Evolutionary conservation across 2,113 vertebrate species (phyloP), one percentile per base, ranked within the genome.

Genomic region (Circaetus gallicus): DNA sequence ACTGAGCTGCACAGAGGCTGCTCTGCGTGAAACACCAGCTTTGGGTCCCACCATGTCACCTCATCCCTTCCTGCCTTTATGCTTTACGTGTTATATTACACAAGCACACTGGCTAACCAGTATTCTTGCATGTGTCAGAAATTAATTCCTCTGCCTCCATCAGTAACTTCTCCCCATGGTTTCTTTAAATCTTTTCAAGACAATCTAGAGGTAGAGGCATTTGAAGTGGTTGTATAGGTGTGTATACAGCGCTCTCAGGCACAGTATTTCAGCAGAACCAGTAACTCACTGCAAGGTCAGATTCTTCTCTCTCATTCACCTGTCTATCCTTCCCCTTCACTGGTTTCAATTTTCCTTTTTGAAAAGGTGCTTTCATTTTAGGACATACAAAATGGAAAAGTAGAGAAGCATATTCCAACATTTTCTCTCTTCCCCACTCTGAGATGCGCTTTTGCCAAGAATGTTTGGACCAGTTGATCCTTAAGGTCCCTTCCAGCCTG

Each of bases 21-120:
- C 45, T 58, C n/a, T 13, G 6, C 31, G 4, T 2, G 11, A 43
- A 16, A 50, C 2, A 0, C 21, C 61, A 50, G 17, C 32, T 7
- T n/a, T 24, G 49, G 56, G 70, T 31, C 31, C 65, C 43, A 15
- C 25, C n/a, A 3, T 6, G 34, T 26, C 40, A 61, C 2, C 53
- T 43, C 40, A 40, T 34, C 40, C 49, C 34, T 43, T 45, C 61
- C 45, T 56, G 32, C 14, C 58, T 47, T 4, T 32, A 2, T 25
- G 13, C n/a, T 55, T 52, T 34, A 29, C 20, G 6, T n/a, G 28
- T 16, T 90, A 4, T 8, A 15, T 81, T 71, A 74, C 73, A 78
- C 22, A 28, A 72, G 38, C 43, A 38, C 21, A 26, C 20, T 32
- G 47, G 47, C 61, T 69, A 59, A 16, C 2, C 52, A 11, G 26